phyloP scores from a whole-genome alignment of 2,888 invertebrate species.

The Trichopoda pennipes region DNA sequence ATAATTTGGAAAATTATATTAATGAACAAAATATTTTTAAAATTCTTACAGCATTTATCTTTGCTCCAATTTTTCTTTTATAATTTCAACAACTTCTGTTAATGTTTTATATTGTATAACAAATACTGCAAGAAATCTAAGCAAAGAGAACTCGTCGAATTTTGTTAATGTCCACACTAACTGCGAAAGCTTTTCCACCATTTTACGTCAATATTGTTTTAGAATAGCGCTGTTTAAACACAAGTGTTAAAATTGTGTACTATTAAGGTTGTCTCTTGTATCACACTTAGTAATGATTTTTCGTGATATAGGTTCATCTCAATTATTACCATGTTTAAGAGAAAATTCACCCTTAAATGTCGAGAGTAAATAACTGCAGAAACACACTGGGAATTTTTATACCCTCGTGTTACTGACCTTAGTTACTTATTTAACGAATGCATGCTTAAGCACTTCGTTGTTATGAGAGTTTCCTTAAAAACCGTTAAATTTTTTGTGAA shows the following conservation, averaged over 20 bases:
- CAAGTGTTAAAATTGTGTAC: slow-evolving; percentile 24
- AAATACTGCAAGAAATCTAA: too few relatives aligned
- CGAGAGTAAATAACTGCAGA: background rate
- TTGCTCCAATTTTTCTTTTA: background rate
- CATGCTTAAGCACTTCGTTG: background rate
- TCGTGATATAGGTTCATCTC: background rate
- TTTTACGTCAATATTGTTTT: background rate
- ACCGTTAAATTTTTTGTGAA: background rate
- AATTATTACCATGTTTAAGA: slow-evolving; percentile 51
- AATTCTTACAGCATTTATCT: too few relatives aligned
- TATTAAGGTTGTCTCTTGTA: background rate
- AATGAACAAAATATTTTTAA: too few relatives aligned
- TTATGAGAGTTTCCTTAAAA: background rate
- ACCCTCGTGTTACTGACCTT: slow-evolving; percentile 53
- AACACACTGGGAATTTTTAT: background rate
- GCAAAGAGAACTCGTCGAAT: slow-evolving; percentile 24
- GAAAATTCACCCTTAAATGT: slow-evolving; percentile 20
- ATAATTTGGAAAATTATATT: too few relatives aligned
- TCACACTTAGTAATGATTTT: background rate
- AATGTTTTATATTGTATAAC: too few relatives aligned
- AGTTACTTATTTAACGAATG: slow-evolving; percentile 1
- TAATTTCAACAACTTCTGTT: background rate
- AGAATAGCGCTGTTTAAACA: slow-evolving; percentile 31
- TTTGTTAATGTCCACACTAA: background rate
- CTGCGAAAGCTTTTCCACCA: slow-evolving; percentile 26